Base-by-base conservation (phyloP, 1,140 invertebrate species). In the Scaptodrosophila lebanonensis region DNA sequence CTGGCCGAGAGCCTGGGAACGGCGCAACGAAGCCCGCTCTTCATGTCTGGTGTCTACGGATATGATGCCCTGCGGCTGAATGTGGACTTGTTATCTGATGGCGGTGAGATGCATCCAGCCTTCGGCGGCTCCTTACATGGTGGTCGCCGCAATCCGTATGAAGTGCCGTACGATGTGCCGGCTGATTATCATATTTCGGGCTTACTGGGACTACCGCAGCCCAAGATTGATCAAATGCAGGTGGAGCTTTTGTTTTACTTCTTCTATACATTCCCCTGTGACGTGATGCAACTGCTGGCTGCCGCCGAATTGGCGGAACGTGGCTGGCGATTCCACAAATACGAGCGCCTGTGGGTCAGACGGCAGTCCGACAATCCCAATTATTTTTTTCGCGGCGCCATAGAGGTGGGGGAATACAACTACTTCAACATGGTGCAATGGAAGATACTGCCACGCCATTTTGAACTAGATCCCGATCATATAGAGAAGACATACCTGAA, bases 271-370 rank as follows among this genome's bases (percentile, higher is more conserved):
- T 83, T 54, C 44, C 63, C 76, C 0, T 62, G 62, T 2, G 75
- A 82, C 38, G 58, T 82, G 76, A 57, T 82, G 75, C 75, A 82
- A 50, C 27, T 82, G 75, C 20, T 82, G 13, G 51, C 66, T 0
- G 76, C 75, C 0, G 76, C 75, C 3, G 70, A 83, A 13, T 22
- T 82, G 22, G 76, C 62, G 1, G 66, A 83, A 12, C 70, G 75
- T 0, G 58, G 51, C 11, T 82, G 75, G 75, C 75, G 75, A 8
- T 82, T 39, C 12, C 69, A 82, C 25, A 75, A 59, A 3, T 15
- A 38, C 4, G 58, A 75, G 11, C 54, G 38, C 0, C 3, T 75
- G 1, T 82, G 75, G 75, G 18, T 82, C 1, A 63, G 36, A 0
- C 61, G 61, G 0, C 75, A 79, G 30, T 1, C 35, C n/a, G 75